Evolutionary conservation across 2,888 invertebrate species (phyloP), one percentile per base, ranked within the genome.

Genomic region (Erpobdella octoculata): DNA sequence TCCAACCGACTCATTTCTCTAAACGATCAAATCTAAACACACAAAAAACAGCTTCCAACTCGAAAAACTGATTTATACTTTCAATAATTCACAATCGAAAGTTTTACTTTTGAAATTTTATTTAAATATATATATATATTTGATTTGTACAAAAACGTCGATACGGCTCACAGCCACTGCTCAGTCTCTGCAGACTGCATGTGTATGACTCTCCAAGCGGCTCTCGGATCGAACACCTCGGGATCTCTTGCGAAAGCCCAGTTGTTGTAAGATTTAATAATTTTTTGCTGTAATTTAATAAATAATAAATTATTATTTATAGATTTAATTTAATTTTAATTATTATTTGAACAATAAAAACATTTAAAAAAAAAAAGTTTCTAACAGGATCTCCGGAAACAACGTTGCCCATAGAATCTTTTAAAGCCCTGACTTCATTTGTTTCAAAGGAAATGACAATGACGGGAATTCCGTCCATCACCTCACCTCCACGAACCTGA

Each of bases 381-480:
- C 85, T 80, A 78, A 86, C 86, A 0, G 93, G 91, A 85, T 94
- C 91, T 5, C 98, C 98, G 83, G 97, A 95, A 0, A 97, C 88
- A 0, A 97, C 89, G 77, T 89, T 89, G 74, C 90, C 90, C 74
- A 88, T 88, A 0, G 85, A 83, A 84, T 98, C 93, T 75, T 89
- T 87, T 6, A 97, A 90, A 77, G 91, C 93, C 89, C 93, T 90
- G 74, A 97, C 94, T 86, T 98, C 95, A 81, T 97, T 97, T 0
- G 94, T 90, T 80, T 91, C 91, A 86, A 99, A 99, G 76, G 90
- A 92, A 74, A 99, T 90, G 64, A 97, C 90, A 75, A 99, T 85
- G 2, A 98, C 95, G 0, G 98, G 98, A 0, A 98, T 98, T 81
- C 97, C 96, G 70, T 98, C 97, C 93, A 97, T 95, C 80, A 98